Evolutionary conservation across 2,888 invertebrate species (phyloP).

Genomic region (Epirrhoe tristata): DNA sequence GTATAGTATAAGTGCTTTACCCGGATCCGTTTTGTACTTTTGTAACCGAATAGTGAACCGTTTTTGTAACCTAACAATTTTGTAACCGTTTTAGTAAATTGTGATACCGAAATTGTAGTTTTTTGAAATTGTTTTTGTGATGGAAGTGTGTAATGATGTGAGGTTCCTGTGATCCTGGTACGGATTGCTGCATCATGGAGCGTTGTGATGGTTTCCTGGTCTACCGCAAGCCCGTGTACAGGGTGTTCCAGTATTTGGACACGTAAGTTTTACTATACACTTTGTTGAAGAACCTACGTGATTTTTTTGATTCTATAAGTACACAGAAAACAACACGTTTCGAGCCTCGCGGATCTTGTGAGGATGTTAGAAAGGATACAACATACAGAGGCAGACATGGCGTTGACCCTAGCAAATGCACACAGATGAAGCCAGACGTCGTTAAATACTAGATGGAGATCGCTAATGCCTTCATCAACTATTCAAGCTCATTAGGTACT

Average conservation of each 20-base stretch:
- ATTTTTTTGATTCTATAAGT: background rate
- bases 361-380: background rate
- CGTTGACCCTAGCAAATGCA: slow-evolving; percentile 18
- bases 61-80: slow-evolving; percentile 39
- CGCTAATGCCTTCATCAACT: slow-evolving; percentile 33
- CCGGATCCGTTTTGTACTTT: slow-evolving; percentile 38
- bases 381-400: slow-evolving; percentile 4
- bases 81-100: slow-evolving; percentile 28
- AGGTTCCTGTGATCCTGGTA: slow-evolving; percentile 45
- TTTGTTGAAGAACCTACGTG: background rate
- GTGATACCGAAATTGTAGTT: slow-evolving; percentile 32
- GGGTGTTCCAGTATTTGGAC: slow-evolving; percentile 93
- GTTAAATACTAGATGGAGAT: slow-evolving; percentile 29
- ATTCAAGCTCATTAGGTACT: slow-evolving; percentile 15
- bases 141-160: slow-evolving; percentile 48
- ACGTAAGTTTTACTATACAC: slow-evolving; percentile 86
- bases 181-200: slow-evolving; percentile 85
- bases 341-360: no score
- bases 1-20: slow-evolving; percentile 53
- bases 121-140: slow-evolving; percentile 8
- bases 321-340: no score
- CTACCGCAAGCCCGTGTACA: slow-evolving; percentile 92
- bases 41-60: slow-evolving; percentile 9
- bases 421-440: slow-evolving; percentile 12
- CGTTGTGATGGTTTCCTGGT: slow-evolving; percentile 92